Conservation (phyloP, 1,140 invertebrate genomes). For the Eupristina koningsbergeri region DNA sequence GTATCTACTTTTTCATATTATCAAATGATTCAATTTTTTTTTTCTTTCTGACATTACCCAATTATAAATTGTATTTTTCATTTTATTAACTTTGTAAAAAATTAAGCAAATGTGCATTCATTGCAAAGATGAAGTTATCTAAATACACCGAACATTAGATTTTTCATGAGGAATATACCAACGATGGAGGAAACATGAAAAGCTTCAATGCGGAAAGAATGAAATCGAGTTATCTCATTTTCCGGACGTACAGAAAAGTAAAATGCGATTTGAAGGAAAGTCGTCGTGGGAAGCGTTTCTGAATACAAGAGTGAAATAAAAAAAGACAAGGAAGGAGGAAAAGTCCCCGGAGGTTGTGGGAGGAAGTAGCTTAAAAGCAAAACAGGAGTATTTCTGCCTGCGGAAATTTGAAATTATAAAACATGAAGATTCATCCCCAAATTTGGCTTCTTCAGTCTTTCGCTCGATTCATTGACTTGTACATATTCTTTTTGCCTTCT, state of each 20-base stretch:
- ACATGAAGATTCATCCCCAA: conserved; percentile 28
- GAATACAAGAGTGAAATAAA: conserved; percentile 16
- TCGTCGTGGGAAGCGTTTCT: background rate
- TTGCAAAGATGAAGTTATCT: too few relatives aligned
- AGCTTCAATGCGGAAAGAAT: conserved; percentile 29
- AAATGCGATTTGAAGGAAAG: conserved; percentile 19
- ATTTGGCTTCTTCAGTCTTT: background rate
- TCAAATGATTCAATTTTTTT: too few relatives aligned
- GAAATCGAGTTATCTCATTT: conserved; percentile 32
- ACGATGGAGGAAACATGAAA: background rate
- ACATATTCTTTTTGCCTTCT: background rate
- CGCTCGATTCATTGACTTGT: background rate
- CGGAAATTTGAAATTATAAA: conserved; percentile 62
- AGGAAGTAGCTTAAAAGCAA: conserved; percentile 15
- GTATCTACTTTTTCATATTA: too few relatives aligned
- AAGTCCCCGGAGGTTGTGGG: background rate
- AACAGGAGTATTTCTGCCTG: conserved; percentile 45
- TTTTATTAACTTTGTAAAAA: too few relatives aligned
- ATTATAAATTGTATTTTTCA: too few relatives aligned
- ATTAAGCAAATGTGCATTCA: too few relatives aligned
- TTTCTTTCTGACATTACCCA: too few relatives aligned
- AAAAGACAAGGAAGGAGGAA: conserved; percentile 6
- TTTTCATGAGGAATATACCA: too few relatives aligned
- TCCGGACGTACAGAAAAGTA: background rate
- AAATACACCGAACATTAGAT: too few relatives aligned